Conservation (phyloP, 1,140 invertebrate species). For the Cyphomyrmex costatus region DNA sequence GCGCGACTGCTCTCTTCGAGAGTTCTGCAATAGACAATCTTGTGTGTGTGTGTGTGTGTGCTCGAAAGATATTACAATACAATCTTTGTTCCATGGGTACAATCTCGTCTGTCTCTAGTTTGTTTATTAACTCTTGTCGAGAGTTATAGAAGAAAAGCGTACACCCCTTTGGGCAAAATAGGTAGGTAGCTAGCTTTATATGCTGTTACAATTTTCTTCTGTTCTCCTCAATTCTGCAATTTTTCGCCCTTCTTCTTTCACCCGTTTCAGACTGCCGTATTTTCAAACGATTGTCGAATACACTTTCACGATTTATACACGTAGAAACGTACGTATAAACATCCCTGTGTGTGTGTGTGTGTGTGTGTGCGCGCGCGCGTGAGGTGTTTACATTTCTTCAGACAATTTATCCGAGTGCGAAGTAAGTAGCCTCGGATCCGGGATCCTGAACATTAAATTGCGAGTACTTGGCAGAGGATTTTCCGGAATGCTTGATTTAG, state of each 20-base stretch:
- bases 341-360: no score
- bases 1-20: constrained; percentile 15
- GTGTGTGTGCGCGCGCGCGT: no score
- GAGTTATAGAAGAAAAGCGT: background rate
- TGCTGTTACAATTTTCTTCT: background rate
- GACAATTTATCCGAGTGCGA: constrained; percentile 22
- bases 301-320: background rate
- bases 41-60: no score
- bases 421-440: background rate
- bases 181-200: background rate
- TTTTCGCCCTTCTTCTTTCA: background rate
- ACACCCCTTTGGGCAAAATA: background rate
- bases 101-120: background rate
- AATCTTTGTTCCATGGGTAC: background rate
- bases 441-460: constrained; percentile 32
- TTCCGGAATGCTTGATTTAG: constrained; percentile 40
- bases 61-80: background rate
- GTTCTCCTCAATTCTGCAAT: background rate
- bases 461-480: constrained; percentile 33
- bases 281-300: constrained; percentile 6
- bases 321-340: background rate
- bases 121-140: background rate
- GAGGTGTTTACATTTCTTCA: constrained; percentile 5
- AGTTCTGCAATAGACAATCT: constrained; percentile 26
- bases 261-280: background rate